Evolutionary conservation across 2,797 vertebrate genomes (phyloP), one percentile per base, ranked within the genome.

Genomic region (Xyrichtys novacula): DNA sequence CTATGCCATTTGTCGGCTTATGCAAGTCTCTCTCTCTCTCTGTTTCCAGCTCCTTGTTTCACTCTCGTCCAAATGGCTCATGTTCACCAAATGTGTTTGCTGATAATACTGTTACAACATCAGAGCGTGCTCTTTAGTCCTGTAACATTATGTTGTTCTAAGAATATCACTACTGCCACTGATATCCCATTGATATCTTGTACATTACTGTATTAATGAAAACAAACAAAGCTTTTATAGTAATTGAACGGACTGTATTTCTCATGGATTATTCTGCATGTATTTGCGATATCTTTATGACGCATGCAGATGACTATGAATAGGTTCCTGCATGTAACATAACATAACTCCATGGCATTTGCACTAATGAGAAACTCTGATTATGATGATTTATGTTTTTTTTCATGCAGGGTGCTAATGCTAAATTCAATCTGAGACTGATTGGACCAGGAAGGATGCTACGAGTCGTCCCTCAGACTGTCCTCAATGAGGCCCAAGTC

Each of bases 401-500:
- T 9, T 43, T 81, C 74, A 22, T 55, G 26, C 85, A 99, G 98
- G 98, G 97, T 48, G 93, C 96, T 29, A 99, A 99, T 86, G 98
- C 98, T 61, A 99, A 98, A 88, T 99, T 99, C 87, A 97, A 96
- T 80, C 91, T 99, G 44, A 94, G 89, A 39, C 93, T 99, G 53
- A 93, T 98, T 59, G 98, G 97, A 28, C 95, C 95, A 0, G 95
- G 95, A 6, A 93, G 93, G 57, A 95, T 98, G 91, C 94, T 99
- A 56, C 91, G 94, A 7, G 96, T 97, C 14, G 97, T 99, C 67
- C 98, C 98, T 8, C 96, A 98, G 60, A 99, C 96, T 0, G 96
- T 97, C 0, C 94, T 99, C 52, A 99, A 99, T 14, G 97, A 99
- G 85, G 97, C 98, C n/a, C 97, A 98, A 78, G 96, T 99, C 77